phyloP scores from a whole-genome alignment of 92 coral and sea anemone species.

The Montipora capitata region DNA sequence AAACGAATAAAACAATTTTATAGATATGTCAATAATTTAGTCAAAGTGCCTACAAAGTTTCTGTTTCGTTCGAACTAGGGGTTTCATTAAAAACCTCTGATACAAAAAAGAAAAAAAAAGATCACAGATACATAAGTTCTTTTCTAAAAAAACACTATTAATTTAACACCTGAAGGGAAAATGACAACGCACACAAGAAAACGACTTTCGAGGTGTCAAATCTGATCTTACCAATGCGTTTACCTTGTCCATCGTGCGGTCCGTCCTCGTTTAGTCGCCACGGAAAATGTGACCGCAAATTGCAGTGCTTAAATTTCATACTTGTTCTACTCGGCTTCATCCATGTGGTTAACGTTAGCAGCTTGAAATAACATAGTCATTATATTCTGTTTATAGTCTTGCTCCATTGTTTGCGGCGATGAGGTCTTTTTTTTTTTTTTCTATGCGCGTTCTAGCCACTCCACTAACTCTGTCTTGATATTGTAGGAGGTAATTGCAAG shows the following conservation, averaged over 20 bases:
- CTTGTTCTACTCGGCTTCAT: slow-evolving; percentile 32
- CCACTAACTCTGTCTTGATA: slow-evolving; percentile 16
- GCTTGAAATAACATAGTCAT: slow-evolving; percentile 22
- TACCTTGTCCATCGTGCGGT: slow-evolving; percentile 19
- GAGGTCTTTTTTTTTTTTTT: neutral
- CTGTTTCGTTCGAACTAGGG: too few species aligned
- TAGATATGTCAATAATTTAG: too few species aligned
- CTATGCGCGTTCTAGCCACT: neutral
- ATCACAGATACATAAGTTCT: too few species aligned
- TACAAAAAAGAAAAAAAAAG: too few species aligned
- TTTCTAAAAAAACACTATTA: too few species aligned
- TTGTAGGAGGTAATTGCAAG: slow-evolving; percentile 41
- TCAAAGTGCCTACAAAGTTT: too few species aligned
- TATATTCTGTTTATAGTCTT: neutral
- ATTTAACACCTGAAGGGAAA: too few species aligned
- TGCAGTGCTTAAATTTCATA: slow-evolving; percentile 23
- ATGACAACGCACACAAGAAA: too few species aligned
- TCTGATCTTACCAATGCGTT: slow-evolving; percentile 10
- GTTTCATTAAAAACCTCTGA: too few species aligned
- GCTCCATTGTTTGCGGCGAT: slow-evolving; percentile 13
- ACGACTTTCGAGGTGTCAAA: neutral
- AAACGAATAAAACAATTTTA: slow-evolving; percentile 6
- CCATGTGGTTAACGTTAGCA: slow-evolving; percentile 1
- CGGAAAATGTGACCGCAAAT: slow-evolving; percentile 42
- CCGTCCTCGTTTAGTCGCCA: slow-evolving; percentile 30